A percentile compares a stretch with the other conserved stretches of the same genome.
These are phyloP conservation scores for Amphipoea lucens DNA, from an alignment of 2,888 invertebrate genomes.

Conservation along the genomic window DNA sequence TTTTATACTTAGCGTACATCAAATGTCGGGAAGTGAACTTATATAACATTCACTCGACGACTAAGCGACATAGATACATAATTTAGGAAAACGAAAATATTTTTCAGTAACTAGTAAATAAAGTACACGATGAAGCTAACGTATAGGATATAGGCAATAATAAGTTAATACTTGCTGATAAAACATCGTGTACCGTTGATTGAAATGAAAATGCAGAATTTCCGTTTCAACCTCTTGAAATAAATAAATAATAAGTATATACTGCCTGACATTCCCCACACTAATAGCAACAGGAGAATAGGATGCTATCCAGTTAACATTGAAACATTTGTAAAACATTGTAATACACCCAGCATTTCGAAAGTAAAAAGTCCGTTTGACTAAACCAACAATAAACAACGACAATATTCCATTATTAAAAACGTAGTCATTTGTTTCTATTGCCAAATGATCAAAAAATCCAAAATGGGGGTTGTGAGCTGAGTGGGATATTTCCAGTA, in stretches of 20 bases:
- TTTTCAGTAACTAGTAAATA: conserved; percentile 49
- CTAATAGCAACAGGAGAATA: conserved; percentile 88
- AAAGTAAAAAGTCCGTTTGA: conserved; percentile 58
- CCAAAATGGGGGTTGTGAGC: neutral
- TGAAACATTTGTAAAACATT: conserved; percentile 77
- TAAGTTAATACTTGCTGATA: conserved; percentile 5
- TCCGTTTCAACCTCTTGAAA: conserved; percentile 69
- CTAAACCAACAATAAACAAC: neutral
- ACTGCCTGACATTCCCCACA: conserved; percentile 83
- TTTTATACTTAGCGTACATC: conserved; percentile 80
- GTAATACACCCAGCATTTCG: conserved; percentile 70
- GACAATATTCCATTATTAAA: neutral
- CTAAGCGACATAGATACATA: conserved; percentile 82
- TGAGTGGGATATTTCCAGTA: neutral
- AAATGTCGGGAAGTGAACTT: conserved; percentile 79
- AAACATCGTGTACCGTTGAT: conserved; percentile 68
- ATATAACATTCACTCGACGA: conserved; percentile 77
- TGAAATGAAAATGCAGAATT: conserved; percentile 71
- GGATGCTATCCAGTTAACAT: conserved; percentile 87
- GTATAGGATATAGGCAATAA: neutral
- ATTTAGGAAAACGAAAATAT: conserved; percentile 72
- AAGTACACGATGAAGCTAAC: conserved; percentile 45
- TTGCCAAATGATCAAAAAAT: neutral
- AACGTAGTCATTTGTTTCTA: neutral
- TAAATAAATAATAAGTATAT: conserved; percentile 69